Evolutionary conservation across 2,888 invertebrate species (phyloP), one percentile per base, ranked within the genome.

Genomic region (Scaeva pyrastri): DNA sequence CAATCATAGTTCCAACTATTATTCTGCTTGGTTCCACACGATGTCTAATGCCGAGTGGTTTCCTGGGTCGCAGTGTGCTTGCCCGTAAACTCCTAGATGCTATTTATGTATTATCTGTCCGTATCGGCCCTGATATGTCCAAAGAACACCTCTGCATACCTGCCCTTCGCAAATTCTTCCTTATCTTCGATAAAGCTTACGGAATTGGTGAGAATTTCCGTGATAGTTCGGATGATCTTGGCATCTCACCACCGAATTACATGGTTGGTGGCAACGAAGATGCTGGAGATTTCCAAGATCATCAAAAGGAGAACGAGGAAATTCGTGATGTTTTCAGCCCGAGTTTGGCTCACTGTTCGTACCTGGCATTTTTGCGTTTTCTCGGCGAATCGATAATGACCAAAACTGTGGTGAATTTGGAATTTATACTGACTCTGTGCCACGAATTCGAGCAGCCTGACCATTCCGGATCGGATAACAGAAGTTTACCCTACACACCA

Each of bases 31-130:
- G 97, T 3, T 97, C 98, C 0, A 95, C 95, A 0, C 95, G 96
- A 80, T 94, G 96, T 87, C 93, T 95, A 11, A 98, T 98, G 93
- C 98, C 98, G 0, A 96, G 95, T 89, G 98, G 98, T 0, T 94
- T 94, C 62, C 91, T 94, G 31, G 97, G 97, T 0, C 94, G 98
- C 1, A 94, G 94, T 62, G 95, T 97, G 8, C 93, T 98, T 50
- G 95, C 97, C 0, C 94, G 96, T 87, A 98, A 98, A 93, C 95
- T 97, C 88, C 91, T 98, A 55, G 97, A 97, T 90, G 95, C 96
- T 0, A 92, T 98, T 78, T 96, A 97, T 90, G 95, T 96, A n/a
- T 91, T 97, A n/a, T 95, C 96, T 6, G 93, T 96, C 74, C 93
- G 97, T 48, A 94, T 97, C 70, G 97, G 97, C 0, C 95, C 95